These are phyloP conservation scores for Brachynemurus nebulosus DNA, from an alignment of 2,888 invertebrate genomes.

Conservation along the genomic window DNA sequence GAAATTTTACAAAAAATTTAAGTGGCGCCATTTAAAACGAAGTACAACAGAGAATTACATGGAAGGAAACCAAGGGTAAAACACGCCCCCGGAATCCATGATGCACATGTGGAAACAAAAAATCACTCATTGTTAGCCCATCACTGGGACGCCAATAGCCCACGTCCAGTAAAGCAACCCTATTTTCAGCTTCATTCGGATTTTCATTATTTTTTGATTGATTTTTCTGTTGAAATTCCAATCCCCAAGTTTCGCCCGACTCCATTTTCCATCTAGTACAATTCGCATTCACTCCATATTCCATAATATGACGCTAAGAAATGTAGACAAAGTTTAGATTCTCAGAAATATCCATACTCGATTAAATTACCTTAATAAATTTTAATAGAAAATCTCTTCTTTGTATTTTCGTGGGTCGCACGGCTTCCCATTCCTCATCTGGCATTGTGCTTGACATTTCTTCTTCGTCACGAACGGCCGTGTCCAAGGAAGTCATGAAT, in stretches of 20 bases:
- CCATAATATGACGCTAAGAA: constrained; percentile 26
- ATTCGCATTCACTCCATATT: constrained; percentile 34
- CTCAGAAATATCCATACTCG: background rate
- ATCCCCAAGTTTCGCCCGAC: constrained; percentile 44
- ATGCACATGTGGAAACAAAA: constrained; percentile 62
- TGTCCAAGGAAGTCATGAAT: constrained; percentile 53
- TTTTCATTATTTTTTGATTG: constrained; percentile 12
- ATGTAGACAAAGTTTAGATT: background rate
- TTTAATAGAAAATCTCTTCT: constrained; percentile 47
- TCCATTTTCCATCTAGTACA: constrained; percentile 42
- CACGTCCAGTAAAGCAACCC: constrained; percentile 37
- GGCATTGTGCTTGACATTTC: constrained; percentile 61
- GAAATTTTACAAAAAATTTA: background rate
- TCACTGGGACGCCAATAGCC: constrained; percentile 63
- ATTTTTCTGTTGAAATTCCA: constrained; percentile 23
- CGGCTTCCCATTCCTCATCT: constrained; percentile 75
- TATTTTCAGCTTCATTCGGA: too few relatives aligned
- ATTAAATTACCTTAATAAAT: constrained; percentile 44
- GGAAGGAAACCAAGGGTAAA: constrained; percentile 59
- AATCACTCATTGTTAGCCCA: constrained; percentile 51
- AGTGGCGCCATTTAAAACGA: too few relatives aligned
- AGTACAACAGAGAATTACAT: constrained; percentile 45
- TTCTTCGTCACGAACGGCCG: constrained; percentile 52
- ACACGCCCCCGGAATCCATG: constrained; percentile 64
- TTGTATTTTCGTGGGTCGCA: constrained; percentile 54